phyloP scores from a whole-genome alignment of 2,797 vertebrate genomes.

The Sciurus carolinensis region DNA sequence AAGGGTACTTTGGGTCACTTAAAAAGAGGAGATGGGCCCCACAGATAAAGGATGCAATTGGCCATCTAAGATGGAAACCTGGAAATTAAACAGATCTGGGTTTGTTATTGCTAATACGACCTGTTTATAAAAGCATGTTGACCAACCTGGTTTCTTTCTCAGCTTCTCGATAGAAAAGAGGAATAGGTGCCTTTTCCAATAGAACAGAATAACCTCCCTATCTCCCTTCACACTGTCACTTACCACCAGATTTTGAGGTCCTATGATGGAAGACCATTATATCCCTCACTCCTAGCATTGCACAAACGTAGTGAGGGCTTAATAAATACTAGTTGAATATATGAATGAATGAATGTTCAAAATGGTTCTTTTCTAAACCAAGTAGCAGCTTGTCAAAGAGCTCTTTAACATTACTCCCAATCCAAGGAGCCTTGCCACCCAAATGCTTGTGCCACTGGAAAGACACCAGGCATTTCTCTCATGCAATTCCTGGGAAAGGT shows the following conservation, averaged over 20 bases:
- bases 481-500: not conserved
- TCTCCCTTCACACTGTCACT: not conserved
- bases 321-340: not conserved
- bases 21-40: not conserved
- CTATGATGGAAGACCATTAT: not conserved
- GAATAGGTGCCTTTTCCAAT: not conserved
- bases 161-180: not conserved
- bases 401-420: not conserved
- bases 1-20: not conserved
- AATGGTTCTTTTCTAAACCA: not conserved
- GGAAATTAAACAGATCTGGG: not conserved
- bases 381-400: not conserved
- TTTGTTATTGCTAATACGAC: not conserved
- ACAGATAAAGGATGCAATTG: not conserved
- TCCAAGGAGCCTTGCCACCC: not conserved
- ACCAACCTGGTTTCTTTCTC: not conserved
- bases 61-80: not conserved
- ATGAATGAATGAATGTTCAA: not conserved
- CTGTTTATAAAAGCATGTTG: constrained; percentile 19
- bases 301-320: not conserved
- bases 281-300: not conserved
- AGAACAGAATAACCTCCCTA: not conserved
- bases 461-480: not conserved
- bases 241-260: not conserved
- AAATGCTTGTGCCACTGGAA: not conserved